Evolutionary conservation across 2,888 invertebrate genomes (phyloP), one percentile per base, ranked within the genome.

Genomic region (Eulithis testata): DNA sequence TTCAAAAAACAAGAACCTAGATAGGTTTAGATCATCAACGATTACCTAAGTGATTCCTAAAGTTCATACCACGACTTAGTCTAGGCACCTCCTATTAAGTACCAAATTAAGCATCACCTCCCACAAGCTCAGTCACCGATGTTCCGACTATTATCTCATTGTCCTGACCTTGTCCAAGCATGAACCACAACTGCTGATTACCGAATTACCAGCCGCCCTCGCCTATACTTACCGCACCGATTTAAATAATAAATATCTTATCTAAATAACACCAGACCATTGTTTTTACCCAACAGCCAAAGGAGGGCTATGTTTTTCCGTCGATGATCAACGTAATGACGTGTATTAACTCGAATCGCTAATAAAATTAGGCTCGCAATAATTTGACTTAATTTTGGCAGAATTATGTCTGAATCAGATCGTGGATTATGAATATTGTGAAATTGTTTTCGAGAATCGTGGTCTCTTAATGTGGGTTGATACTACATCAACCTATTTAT

Each of bases 181-280:
- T 80, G 84, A 84, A 83, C 84, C 82, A 81, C 80, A 90, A 88
- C 92, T 90, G 79, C 81, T 89, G 84, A 93, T 93, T 93, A 93
- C 92, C 91, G 87, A 93, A 93, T 93, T 92, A 93, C 91, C 86
- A 80, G 70, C 79, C 80, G 76, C 79, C 80, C 80, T 86, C 82
- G 82, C 80, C 92, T 93, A 93, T 93, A 93, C 89, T 93, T 93
- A 93, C 80, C 79, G 79, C 83, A 81, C 83, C 86, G 90, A 90
- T 92, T 92, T 91, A 91, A 91, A 93, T 93, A 91, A 92, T 92
- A 93, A 91, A 91, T 91, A 92, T 90, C 86, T 89, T 89, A 89
- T 87, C 89, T 89, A 90, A 91, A 91, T 91, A 91, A 91, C 89
- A 89, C 83, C 84, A 81, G 80, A 80, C 81, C 89, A 90, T 90